Percentiles rank a stretch among this genome's conserved stretches.
Conservation (phyloP, 2,888 invertebrate species). For the Subacronicta megacephala region DNA sequence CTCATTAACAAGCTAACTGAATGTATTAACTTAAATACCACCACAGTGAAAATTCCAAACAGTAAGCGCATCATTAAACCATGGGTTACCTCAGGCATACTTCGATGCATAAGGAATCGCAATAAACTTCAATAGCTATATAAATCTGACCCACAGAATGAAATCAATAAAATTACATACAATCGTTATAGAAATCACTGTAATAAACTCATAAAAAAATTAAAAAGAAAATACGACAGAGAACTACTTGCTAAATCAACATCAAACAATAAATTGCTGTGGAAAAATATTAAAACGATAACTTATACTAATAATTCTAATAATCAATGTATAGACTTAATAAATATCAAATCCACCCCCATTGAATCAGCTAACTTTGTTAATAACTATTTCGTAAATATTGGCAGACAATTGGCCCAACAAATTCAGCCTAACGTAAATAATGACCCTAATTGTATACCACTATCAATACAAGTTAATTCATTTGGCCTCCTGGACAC, state of each 20-base stretch:
- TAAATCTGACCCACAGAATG: background rate
- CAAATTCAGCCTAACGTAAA: too few species aligned
- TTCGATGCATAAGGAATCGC: background rate
- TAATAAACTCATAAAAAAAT: slow-evolving; percentile 1
- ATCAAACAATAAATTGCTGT: background rate
- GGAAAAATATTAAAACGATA: slow-evolving; percentile 1
- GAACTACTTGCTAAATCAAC: background rate
- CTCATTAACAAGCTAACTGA: too few species aligned
- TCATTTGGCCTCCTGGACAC: slow-evolving; percentile 2
- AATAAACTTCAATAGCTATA: background rate
- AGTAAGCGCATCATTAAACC: too few species aligned
- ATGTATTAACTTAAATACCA: too few species aligned
- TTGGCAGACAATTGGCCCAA: too few species aligned
- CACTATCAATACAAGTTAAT: background rate
- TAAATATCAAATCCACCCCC: background rate
- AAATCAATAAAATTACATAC: slow-evolving; percentile 6
- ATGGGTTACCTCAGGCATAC: too few species aligned
- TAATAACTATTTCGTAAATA: background rate
- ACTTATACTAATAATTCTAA: background rate
- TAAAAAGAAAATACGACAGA: slow-evolving; percentile 4
- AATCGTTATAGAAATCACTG: slow-evolving; percentile 2
- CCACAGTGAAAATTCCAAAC: too few species aligned
- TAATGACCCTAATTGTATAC: background rate
- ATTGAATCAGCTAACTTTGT: too few species aligned
- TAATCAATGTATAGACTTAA: background rate